These are phyloP conservation scores for Mystacornis crossleyi DNA, from an alignment of 2,113 vertebrate species.

Conservation along the genomic window DNA sequence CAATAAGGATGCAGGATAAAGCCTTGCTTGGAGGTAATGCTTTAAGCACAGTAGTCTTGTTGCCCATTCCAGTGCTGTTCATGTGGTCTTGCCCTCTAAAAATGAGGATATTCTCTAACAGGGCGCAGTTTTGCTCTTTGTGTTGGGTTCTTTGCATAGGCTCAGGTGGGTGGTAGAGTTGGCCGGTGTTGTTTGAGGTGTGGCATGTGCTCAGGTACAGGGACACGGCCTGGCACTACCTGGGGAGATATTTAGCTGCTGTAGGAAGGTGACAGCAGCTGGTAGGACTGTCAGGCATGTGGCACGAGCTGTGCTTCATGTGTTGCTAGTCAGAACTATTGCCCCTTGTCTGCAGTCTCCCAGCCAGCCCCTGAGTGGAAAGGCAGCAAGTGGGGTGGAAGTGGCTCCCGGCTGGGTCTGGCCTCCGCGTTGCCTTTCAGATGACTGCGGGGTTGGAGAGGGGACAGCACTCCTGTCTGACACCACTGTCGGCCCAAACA, in stretches of 20 bases:
- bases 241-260: not conserved
- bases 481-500: not conserved
- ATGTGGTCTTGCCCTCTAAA: not conserved
- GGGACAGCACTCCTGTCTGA: not conserved
- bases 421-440: not conserved
- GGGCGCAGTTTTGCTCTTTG: not conserved
- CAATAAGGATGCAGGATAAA: not conserved
- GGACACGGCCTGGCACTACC: fast-evolving
- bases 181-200: fast-evolving
- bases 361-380: fast-evolving
- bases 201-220: not conserved
- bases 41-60: not conserved
- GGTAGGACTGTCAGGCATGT: not conserved
- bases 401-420: not conserved
- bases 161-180: not conserved
- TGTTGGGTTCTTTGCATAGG: not conserved
- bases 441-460: not conserved
- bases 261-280: not conserved
- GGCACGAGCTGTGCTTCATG: not conserved
- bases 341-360: not conserved
- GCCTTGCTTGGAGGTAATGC: not conserved
- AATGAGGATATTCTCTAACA: not conserved
- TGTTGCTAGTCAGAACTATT: not conserved
- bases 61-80: not conserved
- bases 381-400: fast-evolving